Percentiles rank a stretch among this genome's conserved stretches.
Evolutionary conservation across 2,797 vertebrate species (phyloP).

Genomic region (Squalus acanthias): DNA sequence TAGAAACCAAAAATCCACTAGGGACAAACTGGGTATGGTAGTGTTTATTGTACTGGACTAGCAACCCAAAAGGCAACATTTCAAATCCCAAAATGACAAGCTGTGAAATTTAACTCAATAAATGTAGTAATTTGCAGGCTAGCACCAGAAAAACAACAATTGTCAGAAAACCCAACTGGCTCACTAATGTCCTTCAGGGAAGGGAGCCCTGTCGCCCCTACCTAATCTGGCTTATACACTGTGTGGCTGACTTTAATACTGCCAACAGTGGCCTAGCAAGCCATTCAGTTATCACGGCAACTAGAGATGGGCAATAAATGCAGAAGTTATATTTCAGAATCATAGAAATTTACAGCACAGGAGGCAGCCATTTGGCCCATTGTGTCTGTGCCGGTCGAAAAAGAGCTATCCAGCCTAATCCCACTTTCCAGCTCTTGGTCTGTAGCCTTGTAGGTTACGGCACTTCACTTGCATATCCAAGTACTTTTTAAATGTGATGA

Average conservation of each 20-base stretch:
- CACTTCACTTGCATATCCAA: no score
- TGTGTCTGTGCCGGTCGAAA: no score
- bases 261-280: not conserved
- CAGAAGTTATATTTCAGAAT: not conserved
- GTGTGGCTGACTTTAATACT: not conserved
- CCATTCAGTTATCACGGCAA: not conserved
- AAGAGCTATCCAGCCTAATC: no score
- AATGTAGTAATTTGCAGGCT: not conserved
- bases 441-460: no score
- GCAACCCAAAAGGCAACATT: not conserved
- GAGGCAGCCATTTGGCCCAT: no score
- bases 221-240: not conserved
- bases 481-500: no score
- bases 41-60: not conserved
- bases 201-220: not conserved
- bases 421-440: no score
- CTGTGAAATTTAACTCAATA: not conserved
- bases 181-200: not conserved
- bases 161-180: not conserved
- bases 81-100: not conserved
- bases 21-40: not conserved
- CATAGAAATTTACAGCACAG: no score
- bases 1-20: not conserved
- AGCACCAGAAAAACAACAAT: not conserved
- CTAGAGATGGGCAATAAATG: not conserved